Conservation (phyloP, 2,113 vertebrate genomes). For the Rhinopomastus cyanomelas region DNA sequence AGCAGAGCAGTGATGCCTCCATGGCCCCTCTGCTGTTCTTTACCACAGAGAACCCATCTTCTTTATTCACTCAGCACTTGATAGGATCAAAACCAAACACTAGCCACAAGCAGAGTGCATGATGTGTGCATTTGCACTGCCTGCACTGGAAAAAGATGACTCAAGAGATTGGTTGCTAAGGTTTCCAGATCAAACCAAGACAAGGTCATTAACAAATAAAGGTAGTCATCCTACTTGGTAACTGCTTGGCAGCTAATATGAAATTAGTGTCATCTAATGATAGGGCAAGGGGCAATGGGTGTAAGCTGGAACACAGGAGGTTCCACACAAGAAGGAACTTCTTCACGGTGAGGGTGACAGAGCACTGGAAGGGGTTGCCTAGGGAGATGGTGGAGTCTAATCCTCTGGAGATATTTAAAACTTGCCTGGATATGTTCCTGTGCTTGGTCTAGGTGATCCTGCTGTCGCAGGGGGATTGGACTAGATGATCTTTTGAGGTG, state of each 20-base stretch:
- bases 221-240: not conserved
- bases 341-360: no score
- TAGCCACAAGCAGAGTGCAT: rapidly evolving
- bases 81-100: not conserved
- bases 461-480: no score
- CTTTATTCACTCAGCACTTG: not conserved
- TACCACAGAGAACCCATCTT: not conserved
- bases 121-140: not conserved
- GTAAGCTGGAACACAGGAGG: no score
- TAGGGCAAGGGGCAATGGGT: no score
- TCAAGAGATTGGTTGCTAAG: not conserved
- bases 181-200: not conserved
- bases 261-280: no score
- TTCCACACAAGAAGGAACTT: no score
- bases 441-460: no score
- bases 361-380: no score
- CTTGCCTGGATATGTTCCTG: no score
- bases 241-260: not conserved
- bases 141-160: not conserved
- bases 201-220: not conserved
- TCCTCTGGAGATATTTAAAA: no score
- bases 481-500: no score
- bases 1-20: not conserved
- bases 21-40: not conserved
- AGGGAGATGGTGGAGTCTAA: no score